phyloP scores from a whole-genome alignment of 2,888 invertebrate genomes.

The Scaptomyza polygonia region DNA sequence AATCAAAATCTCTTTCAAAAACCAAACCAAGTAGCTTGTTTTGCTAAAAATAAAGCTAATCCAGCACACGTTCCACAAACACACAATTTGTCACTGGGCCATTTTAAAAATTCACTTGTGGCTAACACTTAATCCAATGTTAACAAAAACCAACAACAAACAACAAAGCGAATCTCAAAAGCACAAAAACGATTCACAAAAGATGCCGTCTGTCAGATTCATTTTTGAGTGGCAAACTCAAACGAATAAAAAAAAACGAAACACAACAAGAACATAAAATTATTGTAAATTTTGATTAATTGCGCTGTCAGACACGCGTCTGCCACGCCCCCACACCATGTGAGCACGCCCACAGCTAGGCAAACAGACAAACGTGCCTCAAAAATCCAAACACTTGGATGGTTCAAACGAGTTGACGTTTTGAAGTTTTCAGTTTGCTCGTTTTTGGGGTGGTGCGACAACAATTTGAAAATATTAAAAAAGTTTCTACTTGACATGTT shows the following conservation, averaged over 20 bases:
- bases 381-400: slow-evolving; percentile 5
- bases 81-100: slow-evolving; percentile 34
- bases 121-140: slow-evolving; percentile 23
- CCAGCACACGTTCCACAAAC: no score
- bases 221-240: slow-evolving; percentile 51
- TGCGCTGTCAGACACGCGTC: slow-evolving; percentile 65
- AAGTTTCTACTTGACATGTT: slow-evolving; percentile 80
- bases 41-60: background rate
- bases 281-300: slow-evolving; percentile 78
- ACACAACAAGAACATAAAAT: slow-evolving; percentile 19
- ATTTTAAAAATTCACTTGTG: slow-evolving; percentile 56
- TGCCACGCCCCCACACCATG: slow-evolving; percentile 17
- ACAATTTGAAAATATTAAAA: slow-evolving; percentile 79
- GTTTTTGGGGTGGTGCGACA: slow-evolving; percentile 43
- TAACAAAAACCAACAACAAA: slow-evolving; percentile 20
- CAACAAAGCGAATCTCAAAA: slow-evolving; percentile 50
- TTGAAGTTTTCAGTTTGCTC: slow-evolving; percentile 27
- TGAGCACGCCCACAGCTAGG: background rate
- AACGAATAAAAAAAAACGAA: slow-evolving; percentile 23
- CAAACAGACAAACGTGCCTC: slow-evolving; percentile 11
- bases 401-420: slow-evolving; percentile 56
- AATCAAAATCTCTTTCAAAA: background rate
- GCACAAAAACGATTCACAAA: slow-evolving; percentile 24
- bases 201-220: slow-evolving; percentile 53
- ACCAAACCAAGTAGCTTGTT: slow-evolving; percentile 2